Evolutionary conservation across 2,888 invertebrate species (phyloP), one percentile per base, ranked within the genome.

Genomic region (Hydraecia micacea): DNA sequence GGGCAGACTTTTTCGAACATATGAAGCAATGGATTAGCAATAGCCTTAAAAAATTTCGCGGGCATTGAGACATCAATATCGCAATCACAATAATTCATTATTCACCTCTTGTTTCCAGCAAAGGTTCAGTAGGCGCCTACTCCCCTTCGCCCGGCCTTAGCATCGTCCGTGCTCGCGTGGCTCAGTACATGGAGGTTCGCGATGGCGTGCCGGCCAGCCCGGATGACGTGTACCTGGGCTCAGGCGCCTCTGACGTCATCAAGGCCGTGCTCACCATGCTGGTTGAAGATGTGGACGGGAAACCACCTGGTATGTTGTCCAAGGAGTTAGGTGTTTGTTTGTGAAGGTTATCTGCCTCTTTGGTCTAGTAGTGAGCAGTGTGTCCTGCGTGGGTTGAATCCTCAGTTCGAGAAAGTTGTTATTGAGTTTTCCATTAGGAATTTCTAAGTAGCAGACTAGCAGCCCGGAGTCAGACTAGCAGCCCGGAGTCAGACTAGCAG

Each of bases 211-310:
- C 94, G 96, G 97, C 84, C 95, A 97, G 52, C 97, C 98, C 97
- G 32, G 97, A 98, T 92, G 98, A 99, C 93, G 97, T 99, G 75
- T 97, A 98, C 91, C 97, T 99, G n/a, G 98, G 98, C 70, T 98
- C 98, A 74, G 99, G 98, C 39, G 99, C 99, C 46, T 99, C 99
- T 52, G 99, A 99, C 91, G 98, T 98, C 83, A 99, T 99, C 91
- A 98, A 99, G 97, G 98, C 98, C 73, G 97, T 99, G 1, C 95
- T 99, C 88, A 98, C 98, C 91, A 92, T 98, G 90, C 96, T 98
- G 83, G 97, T 97, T 76, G 96, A 95, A 80, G 90, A 94, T 13
- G 91, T 97, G 2, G 92, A 96, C 81, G 97, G 97, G 2, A 97
- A 97, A 90, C 95, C 97, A 79, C 97, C 98, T 1, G 93, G 95